These are phyloP conservation scores for Amphipoea lucens DNA, from an alignment of 2,888 invertebrate genomes.

Conservation along the genomic window DNA sequence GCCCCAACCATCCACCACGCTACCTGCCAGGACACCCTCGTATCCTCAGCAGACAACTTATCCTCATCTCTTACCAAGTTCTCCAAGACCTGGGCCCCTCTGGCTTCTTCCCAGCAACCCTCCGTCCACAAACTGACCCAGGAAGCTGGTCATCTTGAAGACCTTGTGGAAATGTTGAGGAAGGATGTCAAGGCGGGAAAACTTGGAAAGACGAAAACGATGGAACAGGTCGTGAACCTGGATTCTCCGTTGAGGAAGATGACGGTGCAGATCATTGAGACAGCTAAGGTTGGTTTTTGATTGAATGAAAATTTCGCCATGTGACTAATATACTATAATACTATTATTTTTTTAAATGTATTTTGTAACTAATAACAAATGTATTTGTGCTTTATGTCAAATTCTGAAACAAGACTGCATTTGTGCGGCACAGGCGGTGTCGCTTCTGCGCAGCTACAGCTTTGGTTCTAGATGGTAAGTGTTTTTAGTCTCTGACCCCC, in stretches of 20 bases:
- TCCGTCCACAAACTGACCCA: constrained; percentile 65
- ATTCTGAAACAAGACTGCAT: background rate
- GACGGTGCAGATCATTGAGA: constrained; percentile 78
- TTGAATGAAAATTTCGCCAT: background rate
- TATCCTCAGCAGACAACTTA: constrained; percentile 72
- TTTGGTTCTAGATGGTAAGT: constrained; percentile 5
- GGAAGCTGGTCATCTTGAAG: constrained; percentile 66
- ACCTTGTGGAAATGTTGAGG: constrained; percentile 70
- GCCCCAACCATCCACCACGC: constrained; percentile 78
- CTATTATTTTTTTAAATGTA: background rate
- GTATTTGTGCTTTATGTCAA: constrained; percentile 10
- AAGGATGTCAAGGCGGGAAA: constrained; percentile 72
- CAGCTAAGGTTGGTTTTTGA: constrained; percentile 73
- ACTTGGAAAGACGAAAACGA: constrained; percentile 69
- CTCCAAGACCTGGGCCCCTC: constrained; percentile 70
- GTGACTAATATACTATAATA: constrained; percentile 17
- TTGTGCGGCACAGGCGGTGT: background rate
- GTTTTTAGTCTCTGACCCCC: background rate
- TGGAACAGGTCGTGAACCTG: constrained; percentile 73
- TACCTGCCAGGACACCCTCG: constrained; percentile 74
- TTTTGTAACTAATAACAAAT: constrained; percentile 6
- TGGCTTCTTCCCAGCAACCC: constrained; percentile 64
- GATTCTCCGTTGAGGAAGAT: constrained; percentile 79
- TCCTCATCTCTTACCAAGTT: constrained; percentile 69
- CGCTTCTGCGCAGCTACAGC: background rate